Conservation (phyloP, 2,888 invertebrate genomes). For the Protodeltote pygarga region DNA sequence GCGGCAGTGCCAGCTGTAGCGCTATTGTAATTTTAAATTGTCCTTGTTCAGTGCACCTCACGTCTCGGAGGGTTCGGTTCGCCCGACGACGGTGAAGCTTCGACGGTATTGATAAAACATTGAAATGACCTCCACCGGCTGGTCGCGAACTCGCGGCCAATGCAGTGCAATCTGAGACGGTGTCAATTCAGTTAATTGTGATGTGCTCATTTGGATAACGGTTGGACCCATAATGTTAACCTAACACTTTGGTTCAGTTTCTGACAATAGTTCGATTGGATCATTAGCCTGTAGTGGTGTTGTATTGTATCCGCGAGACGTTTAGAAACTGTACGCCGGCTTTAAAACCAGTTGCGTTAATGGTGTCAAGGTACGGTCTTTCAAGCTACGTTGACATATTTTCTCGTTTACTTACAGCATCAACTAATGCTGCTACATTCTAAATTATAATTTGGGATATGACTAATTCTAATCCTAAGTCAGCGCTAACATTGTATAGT, state of each 20-base stretch:
- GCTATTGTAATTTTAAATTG: constrained; percentile 14
- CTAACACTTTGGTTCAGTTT: not conserved
- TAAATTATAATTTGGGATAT: not conserved
- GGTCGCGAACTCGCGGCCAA: no score
- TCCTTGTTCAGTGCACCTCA: constrained; percentile 11
- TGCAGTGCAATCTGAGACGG: constrained; percentile 6
- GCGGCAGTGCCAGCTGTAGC: constrained; percentile 5
- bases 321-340: constrained; percentile 26
- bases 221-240: not conserved
- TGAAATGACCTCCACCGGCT: constrained; percentile 15
- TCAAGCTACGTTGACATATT: constrained; percentile 22
- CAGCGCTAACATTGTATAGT: not conserved
- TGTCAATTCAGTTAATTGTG: constrained; percentile 19
- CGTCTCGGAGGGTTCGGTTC: constrained; percentile 5
- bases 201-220: constrained; percentile 12
- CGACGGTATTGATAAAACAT: constrained; percentile 32
- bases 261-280: not conserved
- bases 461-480: not conserved
- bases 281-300: constrained; percentile 2
- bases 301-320: constrained; percentile 30
- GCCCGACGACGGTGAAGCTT: constrained; percentile 11
- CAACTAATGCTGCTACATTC: not conserved
- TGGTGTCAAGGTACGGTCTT: constrained; percentile 36
- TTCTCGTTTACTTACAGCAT: constrained; percentile 5
- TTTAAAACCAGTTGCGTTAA: constrained; percentile 34